A percentile compares a stretch with the other conserved stretches of the same genome.
These are phyloP conservation scores for Ursus arctos DNA, from an alignment of 2,113 vertebrate genomes.

Conservation along the genomic window DNA sequence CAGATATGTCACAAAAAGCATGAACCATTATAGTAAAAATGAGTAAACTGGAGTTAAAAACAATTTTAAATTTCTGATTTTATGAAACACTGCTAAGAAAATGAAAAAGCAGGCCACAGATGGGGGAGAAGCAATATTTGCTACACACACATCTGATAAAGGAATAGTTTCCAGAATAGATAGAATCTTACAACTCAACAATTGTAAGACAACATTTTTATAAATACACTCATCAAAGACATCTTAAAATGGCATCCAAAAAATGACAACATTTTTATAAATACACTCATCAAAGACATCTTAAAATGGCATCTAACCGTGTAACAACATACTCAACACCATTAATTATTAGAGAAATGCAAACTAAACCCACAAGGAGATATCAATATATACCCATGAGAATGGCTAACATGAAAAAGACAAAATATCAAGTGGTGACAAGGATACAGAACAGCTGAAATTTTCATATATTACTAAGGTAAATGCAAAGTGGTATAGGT, in stretches of 20 bases:
- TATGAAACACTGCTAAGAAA: neutral
- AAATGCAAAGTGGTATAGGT: neutral
- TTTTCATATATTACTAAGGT: neutral
- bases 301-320: neutral
- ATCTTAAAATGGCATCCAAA: neutral
- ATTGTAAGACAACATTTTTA: neutral
- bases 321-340: neutral
- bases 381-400: neutral
- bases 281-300: neutral
- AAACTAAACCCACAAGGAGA: neutral
- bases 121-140: neutral
- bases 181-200: neutral
- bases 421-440: neutral
- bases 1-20: neutral
- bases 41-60: neutral
- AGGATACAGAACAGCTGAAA: neutral
- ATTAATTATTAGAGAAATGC: neutral
- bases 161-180: neutral
- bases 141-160: neutral
- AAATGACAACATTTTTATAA: neutral
- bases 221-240: neutral
- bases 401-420: neutral
- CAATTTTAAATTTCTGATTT: neutral
- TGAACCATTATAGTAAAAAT: neutral
- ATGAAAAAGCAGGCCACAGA: neutral